Evolutionary conservation across 1,140 invertebrate species (phyloP).

Genomic region (Leptopilina boulardi): DNA sequence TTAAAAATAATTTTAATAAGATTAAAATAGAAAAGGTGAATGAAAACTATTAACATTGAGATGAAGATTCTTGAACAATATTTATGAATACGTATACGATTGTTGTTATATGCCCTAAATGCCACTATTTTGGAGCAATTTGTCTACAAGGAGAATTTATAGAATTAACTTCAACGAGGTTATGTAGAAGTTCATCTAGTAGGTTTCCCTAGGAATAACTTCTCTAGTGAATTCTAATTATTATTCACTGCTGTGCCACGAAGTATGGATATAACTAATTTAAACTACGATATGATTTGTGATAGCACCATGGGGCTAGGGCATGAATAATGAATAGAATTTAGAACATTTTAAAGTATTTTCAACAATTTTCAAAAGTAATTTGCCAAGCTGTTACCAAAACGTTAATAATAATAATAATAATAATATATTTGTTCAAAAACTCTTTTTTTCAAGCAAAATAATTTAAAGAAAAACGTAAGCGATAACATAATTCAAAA

Average conservation of each 20-base stretch:
- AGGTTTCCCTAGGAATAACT: neutral
- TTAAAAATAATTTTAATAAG: no score
- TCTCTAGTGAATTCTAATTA: neutral
- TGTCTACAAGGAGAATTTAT: neutral
- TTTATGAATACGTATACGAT: no score
- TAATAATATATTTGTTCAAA: no score
- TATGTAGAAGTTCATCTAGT: neutral
- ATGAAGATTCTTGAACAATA: no score
- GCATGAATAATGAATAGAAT: neutral
- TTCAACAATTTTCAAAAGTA: neutral
- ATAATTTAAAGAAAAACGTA: no score
- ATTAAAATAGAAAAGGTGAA: no score
- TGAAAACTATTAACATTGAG: no score
- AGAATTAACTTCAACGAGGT: neutral
- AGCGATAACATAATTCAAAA: no score
- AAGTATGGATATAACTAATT: conserved; percentile 17
- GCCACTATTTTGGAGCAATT: neutral
- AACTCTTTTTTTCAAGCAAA: no score
- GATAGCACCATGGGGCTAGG: neutral
- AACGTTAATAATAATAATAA: no score
- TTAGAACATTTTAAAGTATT: neutral
- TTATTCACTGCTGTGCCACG: neutral
- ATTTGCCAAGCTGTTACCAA: neutral
- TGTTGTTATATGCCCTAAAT: no score
- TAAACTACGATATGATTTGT: neutral